A percentile compares a stretch with the other conserved stretches of the same genome.
phyloP scores from a whole-genome alignment of 2,113 vertebrate genomes.

The Agelaius phoeniceus region DNA sequence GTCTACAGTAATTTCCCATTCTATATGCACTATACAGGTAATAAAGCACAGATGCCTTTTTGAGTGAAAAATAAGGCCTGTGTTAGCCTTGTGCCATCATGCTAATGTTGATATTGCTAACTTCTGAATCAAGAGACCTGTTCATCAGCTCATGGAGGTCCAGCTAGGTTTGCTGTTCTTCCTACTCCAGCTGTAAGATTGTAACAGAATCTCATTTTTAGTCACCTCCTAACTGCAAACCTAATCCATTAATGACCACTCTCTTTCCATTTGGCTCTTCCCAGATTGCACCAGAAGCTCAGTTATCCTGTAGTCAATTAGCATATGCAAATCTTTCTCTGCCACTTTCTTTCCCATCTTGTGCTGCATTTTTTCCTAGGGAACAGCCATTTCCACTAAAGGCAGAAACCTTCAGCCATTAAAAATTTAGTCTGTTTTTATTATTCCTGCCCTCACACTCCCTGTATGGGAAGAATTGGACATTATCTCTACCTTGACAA shows the following conservation, averaged over 20 bases:
- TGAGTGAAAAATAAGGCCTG: neutral
- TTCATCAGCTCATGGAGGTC: neutral
- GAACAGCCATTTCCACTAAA: neutral
- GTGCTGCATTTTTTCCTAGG: neutral
- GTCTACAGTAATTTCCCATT: conserved; percentile 52
- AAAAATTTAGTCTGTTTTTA: neutral
- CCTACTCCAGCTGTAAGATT: neutral
- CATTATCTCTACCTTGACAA: neutral
- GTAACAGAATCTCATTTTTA: neutral
- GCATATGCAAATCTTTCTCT: neutral
- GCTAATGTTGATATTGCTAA: neutral
- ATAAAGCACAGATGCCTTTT: neutral
- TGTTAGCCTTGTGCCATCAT: neutral
- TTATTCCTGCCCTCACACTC: neutral
- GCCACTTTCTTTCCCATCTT: neutral
- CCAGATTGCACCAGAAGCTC: neutral
- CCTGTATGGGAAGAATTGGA: neutral
- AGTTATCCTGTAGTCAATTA: neutral
- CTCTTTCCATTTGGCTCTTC: neutral
- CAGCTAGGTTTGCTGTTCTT: neutral
- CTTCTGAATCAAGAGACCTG: neutral
- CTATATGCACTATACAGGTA: neutral
- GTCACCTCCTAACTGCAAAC: neutral
- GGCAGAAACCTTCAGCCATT: neutral
- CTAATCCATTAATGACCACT: neutral